These are phyloP conservation scores for Melinaea marsaeus DNA, from an alignment of 2,888 invertebrate genomes.

Conservation along the genomic window DNA sequence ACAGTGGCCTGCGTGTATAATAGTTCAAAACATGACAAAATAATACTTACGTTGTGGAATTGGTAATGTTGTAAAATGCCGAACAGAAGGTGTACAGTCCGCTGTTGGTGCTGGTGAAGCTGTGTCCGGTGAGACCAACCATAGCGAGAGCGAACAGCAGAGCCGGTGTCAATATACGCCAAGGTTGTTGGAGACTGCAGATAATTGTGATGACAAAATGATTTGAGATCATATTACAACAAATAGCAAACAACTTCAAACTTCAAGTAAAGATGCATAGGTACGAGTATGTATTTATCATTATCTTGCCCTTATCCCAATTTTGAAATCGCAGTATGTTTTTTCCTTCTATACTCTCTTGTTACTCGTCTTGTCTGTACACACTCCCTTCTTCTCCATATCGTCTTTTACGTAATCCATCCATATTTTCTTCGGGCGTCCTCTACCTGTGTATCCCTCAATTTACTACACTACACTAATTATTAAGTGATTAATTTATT, in stretches of 20 bases:
- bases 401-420: too few species aligned
- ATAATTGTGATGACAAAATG: too few species aligned
- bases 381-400: too few species aligned
- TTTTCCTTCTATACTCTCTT: too few species aligned
- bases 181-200: conserved; percentile 57
- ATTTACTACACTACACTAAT: background rate
- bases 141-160: conserved; percentile 59
- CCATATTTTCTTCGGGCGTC: too few species aligned
- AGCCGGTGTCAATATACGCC: conserved; percentile 66
- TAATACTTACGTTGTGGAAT: conserved; percentile 53
- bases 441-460: background rate
- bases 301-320: background rate
- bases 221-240: too few species aligned
- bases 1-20: too few species aligned
- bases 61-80: conserved; percentile 56
- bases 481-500: background rate
- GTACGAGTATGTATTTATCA: background rate
- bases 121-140: conserved; percentile 63
- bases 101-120: conserved; percentile 58
- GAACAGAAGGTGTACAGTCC: conserved; percentile 64
- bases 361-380: too few species aligned
- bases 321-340: too few species aligned
- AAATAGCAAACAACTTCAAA: too few species aligned
- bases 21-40: too few species aligned
- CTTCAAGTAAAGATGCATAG: too few species aligned